A percentile compares a stretch with the other conserved stretches of the same genome.
phyloP scores from a whole-genome alignment of 2,113 vertebrate species.

The Arvicanthis niloticus region DNA sequence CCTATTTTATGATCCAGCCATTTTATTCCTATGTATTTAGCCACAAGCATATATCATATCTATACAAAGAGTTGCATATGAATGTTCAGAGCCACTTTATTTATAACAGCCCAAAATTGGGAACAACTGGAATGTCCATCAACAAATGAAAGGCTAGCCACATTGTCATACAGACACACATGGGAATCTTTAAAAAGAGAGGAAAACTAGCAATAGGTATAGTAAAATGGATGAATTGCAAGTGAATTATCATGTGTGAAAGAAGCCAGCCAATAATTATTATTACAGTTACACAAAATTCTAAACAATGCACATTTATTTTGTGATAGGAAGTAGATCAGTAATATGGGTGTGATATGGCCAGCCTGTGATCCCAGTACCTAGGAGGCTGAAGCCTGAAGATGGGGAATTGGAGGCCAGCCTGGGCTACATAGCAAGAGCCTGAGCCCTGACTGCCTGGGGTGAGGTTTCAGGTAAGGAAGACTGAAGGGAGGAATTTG shows the following conservation, averaged over 20 bases:
- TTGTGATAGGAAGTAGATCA: not conserved
- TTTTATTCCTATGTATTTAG: slow-evolving; percentile 31
- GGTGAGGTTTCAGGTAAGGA: not conserved
- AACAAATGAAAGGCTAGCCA: slow-evolving; percentile 4
- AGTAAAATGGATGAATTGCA: not conserved
- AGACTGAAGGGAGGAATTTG: not conserved
- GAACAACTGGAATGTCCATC: not conserved
- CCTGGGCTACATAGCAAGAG: not conserved
- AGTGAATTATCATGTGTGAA: not conserved
- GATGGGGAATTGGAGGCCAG: not conserved
- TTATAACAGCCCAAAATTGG: not conserved
- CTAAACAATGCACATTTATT: not conserved
- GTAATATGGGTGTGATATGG: not conserved
- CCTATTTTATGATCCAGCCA: not conserved
- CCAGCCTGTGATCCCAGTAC: not conserved
- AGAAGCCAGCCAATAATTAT: not conserved
- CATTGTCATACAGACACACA: not conserved
- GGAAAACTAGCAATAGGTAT: not conserved
- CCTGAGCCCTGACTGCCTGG: not conserved
- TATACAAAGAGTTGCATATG: not conserved
- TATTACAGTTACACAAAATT: not conserved
- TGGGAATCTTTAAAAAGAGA: not conserved
- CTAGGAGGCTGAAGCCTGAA: not conserved
- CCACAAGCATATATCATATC: not conserved
- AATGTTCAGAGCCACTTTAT: slow-evolving; percentile 34